Conservation (phyloP, 2,113 vertebrate species). For the Galeopterus variegatus region DNA sequence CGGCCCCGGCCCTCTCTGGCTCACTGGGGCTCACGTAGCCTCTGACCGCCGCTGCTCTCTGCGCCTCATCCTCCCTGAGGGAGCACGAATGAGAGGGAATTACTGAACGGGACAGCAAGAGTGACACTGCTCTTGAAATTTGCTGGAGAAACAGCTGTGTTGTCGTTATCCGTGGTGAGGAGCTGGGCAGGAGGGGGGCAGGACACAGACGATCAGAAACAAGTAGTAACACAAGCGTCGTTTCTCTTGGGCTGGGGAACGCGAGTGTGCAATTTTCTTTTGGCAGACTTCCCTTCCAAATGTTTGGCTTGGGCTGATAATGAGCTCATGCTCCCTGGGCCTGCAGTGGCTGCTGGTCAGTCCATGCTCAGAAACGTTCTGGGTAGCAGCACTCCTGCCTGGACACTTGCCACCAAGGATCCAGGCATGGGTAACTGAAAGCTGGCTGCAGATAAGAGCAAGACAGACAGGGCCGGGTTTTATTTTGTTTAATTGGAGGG, state of each 20-base stretch:
- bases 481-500: neutral
- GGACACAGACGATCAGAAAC: slow-evolving; percentile 12
- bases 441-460: neutral
- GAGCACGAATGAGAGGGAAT: rapidly evolving
- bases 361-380: neutral
- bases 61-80: neutral
- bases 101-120: neutral
- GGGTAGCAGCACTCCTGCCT: slow-evolving; percentile 1
- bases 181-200: neutral
- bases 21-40: rapidly evolving
- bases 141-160: slow-evolving; percentile 37
- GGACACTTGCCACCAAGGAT: slow-evolving; percentile 41
- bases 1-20: neutral
- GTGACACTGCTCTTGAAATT: neutral
- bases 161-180: neutral
- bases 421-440: neutral
- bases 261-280: slow-evolving; percentile 34
- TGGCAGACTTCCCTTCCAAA: slow-evolving; percentile 63
- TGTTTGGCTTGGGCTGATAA: slow-evolving; percentile 58
- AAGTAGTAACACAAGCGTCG: neutral
- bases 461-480: neutral
- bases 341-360: neutral
- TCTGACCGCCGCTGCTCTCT: neutral
- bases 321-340: slow-evolving; percentile 35
- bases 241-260: slow-evolving; percentile 13